phyloP scores from a whole-genome alignment of 2,888 invertebrate genomes.

The Euspilapteryx auroguttella region DNA sequence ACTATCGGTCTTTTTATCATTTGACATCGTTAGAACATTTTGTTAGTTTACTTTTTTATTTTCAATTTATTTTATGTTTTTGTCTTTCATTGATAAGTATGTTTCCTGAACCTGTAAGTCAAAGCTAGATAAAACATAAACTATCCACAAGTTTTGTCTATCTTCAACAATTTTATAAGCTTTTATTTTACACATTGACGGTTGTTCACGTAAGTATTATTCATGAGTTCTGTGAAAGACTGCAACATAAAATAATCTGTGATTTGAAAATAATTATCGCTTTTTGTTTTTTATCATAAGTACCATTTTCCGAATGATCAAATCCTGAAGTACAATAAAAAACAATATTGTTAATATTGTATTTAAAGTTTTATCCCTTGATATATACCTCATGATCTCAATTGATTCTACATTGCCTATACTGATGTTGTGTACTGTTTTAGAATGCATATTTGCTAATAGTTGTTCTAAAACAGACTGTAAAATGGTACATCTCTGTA shows the following conservation, averaged over 20 bases:
- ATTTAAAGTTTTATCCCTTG: conserved; percentile 39
- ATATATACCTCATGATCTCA: conserved; percentile 33
- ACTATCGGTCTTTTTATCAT: conserved; percentile 8
- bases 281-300: too few relatives aligned
- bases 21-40: conserved; percentile 8
- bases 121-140: too few relatives aligned
- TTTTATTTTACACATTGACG: conserved; percentile 34
- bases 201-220: conserved; percentile 1
- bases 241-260: conserved; percentile 16
- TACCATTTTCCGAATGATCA: conserved; percentile 51
- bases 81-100: conserved; percentile 17
- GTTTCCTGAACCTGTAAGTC: too few relatives aligned
- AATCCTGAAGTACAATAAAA: conserved; percentile 40
- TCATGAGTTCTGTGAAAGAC: conserved; percentile 23
- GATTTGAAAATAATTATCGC: conserved; percentile 1
- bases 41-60: conserved; percentile 10
- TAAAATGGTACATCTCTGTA: neutral
- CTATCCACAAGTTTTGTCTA: conserved; percentile 24
- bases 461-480: conserved; percentile 1
- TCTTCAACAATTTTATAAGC: conserved; percentile 14
- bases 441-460: neutral
- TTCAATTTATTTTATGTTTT: conserved; percentile 15
- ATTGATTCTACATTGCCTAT: conserved; percentile 22
- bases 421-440: conserved; percentile 5
- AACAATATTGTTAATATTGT: conserved; percentile 32